These are phyloP conservation scores for Sarcophilus harrisii DNA, from an alignment of 2,797 vertebrate species.

Conservation along the genomic window DNA sequence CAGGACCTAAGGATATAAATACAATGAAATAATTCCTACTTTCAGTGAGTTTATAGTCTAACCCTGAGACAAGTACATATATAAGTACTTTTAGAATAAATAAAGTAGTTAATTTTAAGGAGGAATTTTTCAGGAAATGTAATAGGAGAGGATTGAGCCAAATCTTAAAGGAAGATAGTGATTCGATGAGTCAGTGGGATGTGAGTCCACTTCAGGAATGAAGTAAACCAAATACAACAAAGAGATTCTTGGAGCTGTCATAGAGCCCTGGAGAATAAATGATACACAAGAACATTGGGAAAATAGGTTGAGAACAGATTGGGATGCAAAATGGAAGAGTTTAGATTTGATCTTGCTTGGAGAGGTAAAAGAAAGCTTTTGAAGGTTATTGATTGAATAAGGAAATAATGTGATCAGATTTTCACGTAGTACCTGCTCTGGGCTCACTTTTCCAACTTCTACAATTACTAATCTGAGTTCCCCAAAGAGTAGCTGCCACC, in stretches of 20 bases:
- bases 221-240: not conserved
- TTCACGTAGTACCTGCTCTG: not conserved
- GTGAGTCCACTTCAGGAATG: not conserved
- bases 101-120: not conserved
- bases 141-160: not conserved
- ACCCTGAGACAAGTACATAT: not conserved
- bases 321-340: not conserved
- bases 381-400: not conserved
- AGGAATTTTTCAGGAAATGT: not conserved
- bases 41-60: not conserved
- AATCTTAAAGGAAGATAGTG: not conserved
- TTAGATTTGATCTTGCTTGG: not conserved
- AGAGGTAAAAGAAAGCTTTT: not conserved
- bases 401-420: not conserved
- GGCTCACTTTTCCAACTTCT: not conserved
- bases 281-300: not conserved
- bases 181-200: not conserved
- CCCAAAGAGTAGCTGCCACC: not conserved
- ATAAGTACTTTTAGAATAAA: not conserved
- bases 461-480: not conserved
- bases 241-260: not conserved
- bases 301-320: not conserved
- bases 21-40: not conserved
- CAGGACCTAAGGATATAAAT: not conserved
- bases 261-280: not conserved